phyloP scores from a whole-genome alignment of 2,797 vertebrate genomes.

The Otolemur crassicaudatus region DNA sequence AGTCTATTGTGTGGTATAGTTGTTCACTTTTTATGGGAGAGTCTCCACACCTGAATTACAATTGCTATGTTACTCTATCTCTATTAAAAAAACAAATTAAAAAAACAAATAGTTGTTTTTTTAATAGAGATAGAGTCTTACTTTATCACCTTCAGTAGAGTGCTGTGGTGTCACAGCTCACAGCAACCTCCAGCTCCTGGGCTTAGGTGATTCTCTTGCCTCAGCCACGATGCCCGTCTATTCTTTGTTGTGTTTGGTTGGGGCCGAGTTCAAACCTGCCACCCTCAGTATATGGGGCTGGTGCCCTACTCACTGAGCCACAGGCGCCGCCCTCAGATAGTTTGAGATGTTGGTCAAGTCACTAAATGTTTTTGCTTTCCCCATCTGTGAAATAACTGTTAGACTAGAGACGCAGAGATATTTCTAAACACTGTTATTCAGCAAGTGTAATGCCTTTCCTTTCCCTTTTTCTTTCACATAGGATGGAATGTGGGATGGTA shows the following conservation, averaged over 20 bases:
- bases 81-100: too few relatives aligned
- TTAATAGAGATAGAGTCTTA: too few relatives aligned
- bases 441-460: neutral
- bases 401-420: neutral
- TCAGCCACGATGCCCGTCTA: too few relatives aligned
- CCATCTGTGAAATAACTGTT: constrained; percentile 20
- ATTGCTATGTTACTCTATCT: neutral
- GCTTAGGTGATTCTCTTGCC: too few relatives aligned
- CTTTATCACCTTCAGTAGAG: too few relatives aligned
- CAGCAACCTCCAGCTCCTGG: too few relatives aligned
- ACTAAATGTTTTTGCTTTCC: constrained; percentile 7
- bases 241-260: too few relatives aligned
- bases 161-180: too few relatives aligned
- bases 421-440: neutral
- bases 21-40: neutral
- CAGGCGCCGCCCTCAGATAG: neutral
- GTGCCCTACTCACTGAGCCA: too few relatives aligned
- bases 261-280: too few relatives aligned
- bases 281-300: too few relatives aligned
- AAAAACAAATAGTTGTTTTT: neutral
- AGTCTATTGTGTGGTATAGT: neutral
- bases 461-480: constrained; percentile 81
- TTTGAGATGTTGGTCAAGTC: neutral
- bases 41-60: neutral
- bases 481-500: constrained; percentile 97